Evolutionary conservation across 2,113 vertebrate genomes (phyloP).

Genomic region (human): DNA sequence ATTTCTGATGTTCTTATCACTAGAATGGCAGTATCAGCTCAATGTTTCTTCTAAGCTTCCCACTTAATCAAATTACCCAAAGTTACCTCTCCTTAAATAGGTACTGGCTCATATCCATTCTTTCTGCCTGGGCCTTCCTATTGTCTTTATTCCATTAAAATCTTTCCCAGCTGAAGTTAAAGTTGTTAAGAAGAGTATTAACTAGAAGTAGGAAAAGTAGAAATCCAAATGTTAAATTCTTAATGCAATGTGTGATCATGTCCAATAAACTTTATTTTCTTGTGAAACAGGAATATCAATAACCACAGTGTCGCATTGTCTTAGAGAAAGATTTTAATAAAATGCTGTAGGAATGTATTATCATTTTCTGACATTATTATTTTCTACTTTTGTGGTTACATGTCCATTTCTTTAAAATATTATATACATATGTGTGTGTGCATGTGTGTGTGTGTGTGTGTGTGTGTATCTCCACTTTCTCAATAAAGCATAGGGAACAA

Average conservation of each 20-base stretch:
- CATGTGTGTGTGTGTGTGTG: neutral
- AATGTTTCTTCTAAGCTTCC: neutral
- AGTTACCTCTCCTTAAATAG: neutral
- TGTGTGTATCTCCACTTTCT: neutral
- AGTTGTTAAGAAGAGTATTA: neutral
- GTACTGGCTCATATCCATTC: neutral
- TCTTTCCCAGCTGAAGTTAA: neutral
- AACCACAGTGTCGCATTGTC: neutral
- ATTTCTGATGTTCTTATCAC: neutral
- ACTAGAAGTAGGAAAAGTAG: neutral
- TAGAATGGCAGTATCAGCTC: neutral
- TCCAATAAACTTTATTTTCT: neutral
- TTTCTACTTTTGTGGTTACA: neutral
- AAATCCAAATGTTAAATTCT: neutral
- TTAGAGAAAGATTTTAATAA: neutral
- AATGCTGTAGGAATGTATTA: neutral
- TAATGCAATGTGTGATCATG: neutral
- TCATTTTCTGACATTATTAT: neutral
- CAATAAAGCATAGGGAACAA: neutral
- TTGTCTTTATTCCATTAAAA: neutral
- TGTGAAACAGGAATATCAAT: neutral
- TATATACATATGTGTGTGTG: neutral
- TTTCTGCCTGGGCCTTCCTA: neutral
- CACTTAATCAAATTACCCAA: neutral
- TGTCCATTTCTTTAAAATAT: neutral